Evolutionary conservation across 1,140 invertebrate species (phyloP).

Genomic region (Trichonephila clavipes): DNA sequence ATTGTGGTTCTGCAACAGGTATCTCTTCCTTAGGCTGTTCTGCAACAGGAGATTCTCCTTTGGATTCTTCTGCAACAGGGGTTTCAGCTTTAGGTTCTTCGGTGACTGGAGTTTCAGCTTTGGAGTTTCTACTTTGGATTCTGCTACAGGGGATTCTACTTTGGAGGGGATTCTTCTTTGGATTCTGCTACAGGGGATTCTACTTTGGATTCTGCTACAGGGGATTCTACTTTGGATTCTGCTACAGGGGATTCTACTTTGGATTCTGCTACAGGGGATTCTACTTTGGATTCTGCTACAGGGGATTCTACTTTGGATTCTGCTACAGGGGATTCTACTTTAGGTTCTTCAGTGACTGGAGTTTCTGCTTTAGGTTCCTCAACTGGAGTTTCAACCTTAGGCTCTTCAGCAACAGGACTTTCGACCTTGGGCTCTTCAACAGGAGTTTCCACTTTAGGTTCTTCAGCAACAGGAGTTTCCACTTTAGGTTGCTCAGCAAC

Average conservation of each 20-base stretch:
- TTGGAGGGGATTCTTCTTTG: background rate
- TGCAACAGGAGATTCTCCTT: conserved; percentile 43
- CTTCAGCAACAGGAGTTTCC: conserved; percentile 1
- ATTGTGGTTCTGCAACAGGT: conserved; percentile 26
- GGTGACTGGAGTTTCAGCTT: background rate
- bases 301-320: background rate
- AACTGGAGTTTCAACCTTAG: conserved; percentile 29
- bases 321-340: background rate
- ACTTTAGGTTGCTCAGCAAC: background rate
- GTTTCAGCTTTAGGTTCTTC: background rate
- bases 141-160: background rate
- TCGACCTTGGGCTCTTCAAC: background rate
- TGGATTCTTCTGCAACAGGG: conserved; percentile 3
- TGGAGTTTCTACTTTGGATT: background rate
- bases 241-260: background rate
- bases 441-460: background rate
- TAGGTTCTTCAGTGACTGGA: background rate
- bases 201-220: conserved; percentile 8
- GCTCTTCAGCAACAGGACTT: background rate
- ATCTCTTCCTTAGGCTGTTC: background rate
- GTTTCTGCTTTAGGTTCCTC: conserved; percentile 25
- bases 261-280: background rate
- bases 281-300: background rate
- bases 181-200: conserved; percentile 20
- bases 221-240: background rate